These are phyloP conservation scores for Oligia latruncula DNA, from an alignment of 2,888 invertebrate genomes.

Conservation along the genomic window DNA sequence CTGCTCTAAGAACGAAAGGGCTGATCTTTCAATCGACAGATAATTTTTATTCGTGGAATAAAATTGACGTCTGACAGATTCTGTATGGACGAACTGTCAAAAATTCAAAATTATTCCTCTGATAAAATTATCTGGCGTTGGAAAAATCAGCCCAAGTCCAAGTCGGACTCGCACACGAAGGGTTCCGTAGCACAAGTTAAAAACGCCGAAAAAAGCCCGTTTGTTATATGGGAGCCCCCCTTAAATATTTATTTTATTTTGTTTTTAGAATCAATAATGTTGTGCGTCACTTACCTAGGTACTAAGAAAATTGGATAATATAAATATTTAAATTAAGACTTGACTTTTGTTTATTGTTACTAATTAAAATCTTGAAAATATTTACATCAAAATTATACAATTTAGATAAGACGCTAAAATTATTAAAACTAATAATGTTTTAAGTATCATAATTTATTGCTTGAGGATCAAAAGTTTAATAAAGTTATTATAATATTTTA, in stretches of 20 bases:
- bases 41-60: no score
- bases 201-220: no score
- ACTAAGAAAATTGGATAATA: neutral
- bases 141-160: no score
- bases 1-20: neutral
- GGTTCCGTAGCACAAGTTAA: no score
- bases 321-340: constrained; percentile 15
- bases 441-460: constrained; percentile 50
- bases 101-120: no score
- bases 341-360: constrained; percentile 33
- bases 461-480: constrained; percentile 51
- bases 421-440: constrained; percentile 53
- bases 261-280: neutral
- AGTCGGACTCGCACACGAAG: no score
- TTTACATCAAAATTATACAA: constrained; percentile 32
- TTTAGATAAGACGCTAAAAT: constrained; percentile 21
- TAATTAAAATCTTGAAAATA: constrained; percentile 34
- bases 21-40: no score
- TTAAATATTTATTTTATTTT: no score
- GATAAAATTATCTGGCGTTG: no score
- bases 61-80: no score
- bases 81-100: no score
- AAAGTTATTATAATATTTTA: constrained; percentile 72
- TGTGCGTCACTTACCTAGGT: neutral
- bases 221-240: no score